Conservation (phyloP, 2,113 vertebrate species). For the Eretmochelys imbricata region DNA sequence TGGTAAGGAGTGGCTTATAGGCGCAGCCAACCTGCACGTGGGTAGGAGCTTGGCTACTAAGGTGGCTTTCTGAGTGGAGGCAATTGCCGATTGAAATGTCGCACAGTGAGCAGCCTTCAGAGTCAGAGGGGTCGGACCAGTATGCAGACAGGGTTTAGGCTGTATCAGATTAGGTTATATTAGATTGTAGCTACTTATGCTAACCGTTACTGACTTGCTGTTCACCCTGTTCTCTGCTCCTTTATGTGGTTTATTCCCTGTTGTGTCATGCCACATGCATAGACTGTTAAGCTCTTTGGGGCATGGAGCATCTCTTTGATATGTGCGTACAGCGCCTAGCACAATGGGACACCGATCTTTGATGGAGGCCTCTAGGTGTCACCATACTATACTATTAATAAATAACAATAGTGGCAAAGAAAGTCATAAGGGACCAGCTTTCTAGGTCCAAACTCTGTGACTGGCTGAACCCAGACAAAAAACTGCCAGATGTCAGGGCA, state of each 20-base stretch:
- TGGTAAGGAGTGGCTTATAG: constrained; percentile 41
- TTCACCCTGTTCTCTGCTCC: not conserved
- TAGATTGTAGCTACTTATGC: not conserved
- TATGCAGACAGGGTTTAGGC: not conserved
- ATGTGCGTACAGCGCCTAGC: not conserved
- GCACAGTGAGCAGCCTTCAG: not conserved
- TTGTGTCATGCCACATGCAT: not conserved
- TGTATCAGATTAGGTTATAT: not conserved
- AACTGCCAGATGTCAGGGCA: not conserved
- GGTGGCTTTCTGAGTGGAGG: not conserved
- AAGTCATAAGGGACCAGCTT: not conserved
- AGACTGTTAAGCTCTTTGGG: not conserved
- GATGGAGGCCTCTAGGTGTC: not conserved
- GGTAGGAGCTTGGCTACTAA: not conserved
- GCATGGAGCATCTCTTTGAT: not conserved
- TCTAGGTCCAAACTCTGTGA: not conserved
- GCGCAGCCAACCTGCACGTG: not conserved
- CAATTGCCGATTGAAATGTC: not conserved
- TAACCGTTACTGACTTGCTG: not conserved
- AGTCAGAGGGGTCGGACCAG: not conserved
- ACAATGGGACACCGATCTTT: not conserved
- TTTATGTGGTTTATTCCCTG: not conserved
- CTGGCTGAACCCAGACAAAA: not conserved
- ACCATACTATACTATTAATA: not conserved
- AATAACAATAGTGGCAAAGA: not conserved